Evolutionary conservation across 2,888 invertebrate genomes (phyloP), one percentile per base, ranked within the genome.

Genomic region (Mesoligia furuncula): DNA sequence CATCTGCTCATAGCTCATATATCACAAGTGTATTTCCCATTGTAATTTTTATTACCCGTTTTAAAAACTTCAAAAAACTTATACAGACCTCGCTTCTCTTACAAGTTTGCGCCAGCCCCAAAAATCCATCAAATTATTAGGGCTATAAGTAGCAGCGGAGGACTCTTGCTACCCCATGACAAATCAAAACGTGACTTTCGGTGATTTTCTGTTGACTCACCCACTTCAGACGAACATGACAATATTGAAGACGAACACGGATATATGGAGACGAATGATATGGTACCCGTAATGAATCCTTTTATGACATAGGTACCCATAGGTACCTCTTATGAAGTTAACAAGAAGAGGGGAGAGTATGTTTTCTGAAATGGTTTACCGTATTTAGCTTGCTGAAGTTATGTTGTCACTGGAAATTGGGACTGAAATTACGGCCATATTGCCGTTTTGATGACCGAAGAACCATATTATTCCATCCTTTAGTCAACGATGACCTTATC

Each of bases 111-210:
- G n/a, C 86, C 87, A 76, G 6, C 13, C 15, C 8, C 65, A 24
- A 80, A 80, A 81, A 88, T 87, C 88, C 88, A 87, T 89, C 81
- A 87, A 89, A 87, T 88, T 89, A 90, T 88, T 87, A 87, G 92
- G 90, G 91, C 82, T 88, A 83, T 89, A 88, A 90, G 91, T 87
- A 90, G 90, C 87, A 85, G 36, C 73, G 51, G 77, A 89, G 89
- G 77, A 85, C 85, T 87, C 90, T 90, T 84, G 59, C 73, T 73
- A 82, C 90, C 89, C 90, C 81, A 90, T 88, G 87, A 86, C 88
- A 86, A 87, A 87, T 90, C 89, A 87, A 89, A 88, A 91, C 92
- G 91, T 92, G 91, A 92, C 91, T 89, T 88, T 87, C 59, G 85
- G 86, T 83, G 87, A 89, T 75, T 84, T 85, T 84, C 83, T 81